Evolutionary conservation across 2,797 vertebrate genomes (phyloP).

Genomic region (Notolepis coatsorum): DNA sequence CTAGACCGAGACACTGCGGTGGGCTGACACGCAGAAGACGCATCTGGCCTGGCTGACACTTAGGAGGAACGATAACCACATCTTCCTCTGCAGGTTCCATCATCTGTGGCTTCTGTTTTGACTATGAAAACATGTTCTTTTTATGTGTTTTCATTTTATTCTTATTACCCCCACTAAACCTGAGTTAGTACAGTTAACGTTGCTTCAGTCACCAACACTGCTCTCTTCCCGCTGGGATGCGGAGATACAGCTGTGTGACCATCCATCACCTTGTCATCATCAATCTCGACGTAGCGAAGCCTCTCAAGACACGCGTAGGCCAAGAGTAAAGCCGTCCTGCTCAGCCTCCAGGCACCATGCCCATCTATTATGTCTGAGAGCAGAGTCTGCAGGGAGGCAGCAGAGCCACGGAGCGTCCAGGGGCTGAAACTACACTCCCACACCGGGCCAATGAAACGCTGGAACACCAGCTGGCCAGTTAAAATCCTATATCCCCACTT

Average conservation of each 20-base stretch:
- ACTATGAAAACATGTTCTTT: slow-evolving; percentile 3
- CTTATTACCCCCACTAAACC: slow-evolving; percentile 23
- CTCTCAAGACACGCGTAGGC: slow-evolving; percentile 22
- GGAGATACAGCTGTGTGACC: slow-evolving; percentile 41
- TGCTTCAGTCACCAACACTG: slow-evolving; percentile 14
- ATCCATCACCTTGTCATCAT: slow-evolving; percentile 33
- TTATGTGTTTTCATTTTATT: too few relatives aligned
- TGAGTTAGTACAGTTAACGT: slow-evolving; percentile 33
- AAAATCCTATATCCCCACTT: slow-evolving; percentile 41
- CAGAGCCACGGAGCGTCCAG: slow-evolving; percentile 26
- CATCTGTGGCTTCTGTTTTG: slow-evolving; percentile 30
- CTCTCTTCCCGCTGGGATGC: slow-evolving; percentile 33
- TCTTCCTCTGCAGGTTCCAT: slow-evolving; percentile 6
- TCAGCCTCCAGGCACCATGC: slow-evolving; percentile 22
- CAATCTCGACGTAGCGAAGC: slow-evolving; percentile 45
- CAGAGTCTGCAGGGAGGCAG: slow-evolving; percentile 29
- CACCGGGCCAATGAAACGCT: slow-evolving; percentile 52
- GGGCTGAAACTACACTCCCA: slow-evolving; percentile 55
- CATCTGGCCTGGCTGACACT: slow-evolving; percentile 27
- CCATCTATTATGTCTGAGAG: slow-evolving; percentile 47
- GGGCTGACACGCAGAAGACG: too few relatives aligned
- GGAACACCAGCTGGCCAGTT: slow-evolving; percentile 52
- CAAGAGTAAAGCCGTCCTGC: slow-evolving; percentile 36
- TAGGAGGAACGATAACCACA: slow-evolving; percentile 11
- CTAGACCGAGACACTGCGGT: too few relatives aligned